Percentiles rank a stretch among this genome's conserved stretches.
Conservation (phyloP, 2,888 invertebrate genomes). For the Epistrophe eligans region DNA sequence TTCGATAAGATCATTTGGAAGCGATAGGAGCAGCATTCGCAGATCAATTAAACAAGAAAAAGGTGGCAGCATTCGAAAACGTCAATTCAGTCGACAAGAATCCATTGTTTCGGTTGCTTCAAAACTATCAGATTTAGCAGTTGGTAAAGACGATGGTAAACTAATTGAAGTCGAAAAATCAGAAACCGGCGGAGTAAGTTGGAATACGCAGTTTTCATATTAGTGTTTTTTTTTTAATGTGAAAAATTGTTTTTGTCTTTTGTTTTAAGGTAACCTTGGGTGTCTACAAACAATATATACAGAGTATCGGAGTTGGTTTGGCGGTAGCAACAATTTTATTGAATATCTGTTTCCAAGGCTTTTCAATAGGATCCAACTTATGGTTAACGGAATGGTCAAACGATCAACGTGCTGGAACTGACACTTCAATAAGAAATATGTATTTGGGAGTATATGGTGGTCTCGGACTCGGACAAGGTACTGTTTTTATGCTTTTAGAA, state of each 20-base stretch:
- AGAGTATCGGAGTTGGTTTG: slow-evolving; percentile 91
- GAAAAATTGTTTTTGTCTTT: neutral
- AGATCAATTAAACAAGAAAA: neutral
- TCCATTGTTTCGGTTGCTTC: slow-evolving; percentile 84
- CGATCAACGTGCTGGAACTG: slow-evolving; percentile 86
- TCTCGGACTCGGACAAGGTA: slow-evolving; percentile 95
- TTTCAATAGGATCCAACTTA: slow-evolving; percentile 94
- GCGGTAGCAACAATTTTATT: slow-evolving; percentile 90
- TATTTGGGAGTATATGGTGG: slow-evolving; percentile 95
- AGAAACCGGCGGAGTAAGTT: slow-evolving; percentile 94
- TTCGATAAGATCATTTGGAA: slow-evolving; percentile 83
- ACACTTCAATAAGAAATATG: slow-evolving; percentile 88
- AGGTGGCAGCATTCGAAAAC: slow-evolving; percentile 79
- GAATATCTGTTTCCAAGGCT: slow-evolving; percentile 92
- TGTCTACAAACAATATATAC: slow-evolving; percentile 95
- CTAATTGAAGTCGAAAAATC: slow-evolving; percentile 95
- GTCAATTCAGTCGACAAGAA: slow-evolving; percentile 81
- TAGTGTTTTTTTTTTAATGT: neutral
- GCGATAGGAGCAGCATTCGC: slow-evolving; percentile 61
- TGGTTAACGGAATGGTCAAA: slow-evolving; percentile 94
- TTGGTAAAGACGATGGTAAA: slow-evolving; percentile 85
- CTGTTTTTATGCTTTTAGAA: slow-evolving; percentile 73
- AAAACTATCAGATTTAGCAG: slow-evolving; percentile 80
- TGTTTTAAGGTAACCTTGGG: slow-evolving; percentile 90
- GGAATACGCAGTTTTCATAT: neutral